A percentile compares a stretch with the other conserved stretches of the same genome.
phyloP scores from a whole-genome alignment of 1,140 invertebrate genomes.

The Tetramorium simillimum region DNA sequence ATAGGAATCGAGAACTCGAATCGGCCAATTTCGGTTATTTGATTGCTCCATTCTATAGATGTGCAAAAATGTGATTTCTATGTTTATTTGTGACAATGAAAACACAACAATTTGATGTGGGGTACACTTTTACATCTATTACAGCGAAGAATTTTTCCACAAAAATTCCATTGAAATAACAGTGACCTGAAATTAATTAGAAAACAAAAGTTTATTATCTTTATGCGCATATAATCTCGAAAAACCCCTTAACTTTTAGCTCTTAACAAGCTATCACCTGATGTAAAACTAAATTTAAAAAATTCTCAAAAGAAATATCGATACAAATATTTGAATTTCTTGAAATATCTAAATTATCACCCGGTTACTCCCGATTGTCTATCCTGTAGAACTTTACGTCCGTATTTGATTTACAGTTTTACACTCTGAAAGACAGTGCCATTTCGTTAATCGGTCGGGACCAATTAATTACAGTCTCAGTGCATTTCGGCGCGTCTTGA shows the following conservation, averaged over 20 bases:
- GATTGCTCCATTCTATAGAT: conserved; percentile 25
- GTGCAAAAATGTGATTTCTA: conserved; percentile 10
- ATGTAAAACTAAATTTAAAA: neutral
- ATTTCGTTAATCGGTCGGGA: neutral
- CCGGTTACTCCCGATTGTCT: neutral
- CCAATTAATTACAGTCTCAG: conserved; percentile 3
- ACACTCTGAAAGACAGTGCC: neutral
- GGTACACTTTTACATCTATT: neutral
- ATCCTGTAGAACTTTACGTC: neutral
- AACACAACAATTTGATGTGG: conserved; percentile 12
- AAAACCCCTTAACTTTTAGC: neutral
- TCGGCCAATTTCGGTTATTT: conserved; percentile 36
- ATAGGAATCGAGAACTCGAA: neutral
- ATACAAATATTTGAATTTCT: neutral
- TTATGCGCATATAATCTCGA: neutral
- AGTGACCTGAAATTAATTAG: neutral
- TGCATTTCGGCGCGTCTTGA: conserved; percentile 17
- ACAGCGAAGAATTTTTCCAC: neutral
- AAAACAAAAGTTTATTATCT: neutral
- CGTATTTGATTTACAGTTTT: neutral
- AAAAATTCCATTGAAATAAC: neutral
- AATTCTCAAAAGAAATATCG: neutral
- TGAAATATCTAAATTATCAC: neutral
- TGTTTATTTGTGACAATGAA: conserved; percentile 24
- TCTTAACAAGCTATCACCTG: neutral